phyloP scores from a whole-genome alignment of 2,113 vertebrate species.

The Alosa alosa region DNA sequence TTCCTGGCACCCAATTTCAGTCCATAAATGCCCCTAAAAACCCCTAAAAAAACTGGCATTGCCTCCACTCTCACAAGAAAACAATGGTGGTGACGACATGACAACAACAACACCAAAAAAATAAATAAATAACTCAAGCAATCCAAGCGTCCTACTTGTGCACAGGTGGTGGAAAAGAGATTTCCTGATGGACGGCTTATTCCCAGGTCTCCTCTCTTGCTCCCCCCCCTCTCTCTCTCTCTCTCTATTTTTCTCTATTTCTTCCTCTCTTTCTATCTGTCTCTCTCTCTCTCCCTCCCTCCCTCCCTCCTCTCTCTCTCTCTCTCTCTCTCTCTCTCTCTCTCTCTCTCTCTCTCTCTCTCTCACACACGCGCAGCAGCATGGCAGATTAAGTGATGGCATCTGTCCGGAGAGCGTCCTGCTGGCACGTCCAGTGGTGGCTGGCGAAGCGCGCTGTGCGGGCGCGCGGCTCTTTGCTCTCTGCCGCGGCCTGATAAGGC shows the following conservation, averaged over 20 bases:
- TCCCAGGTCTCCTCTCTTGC: not conserved
- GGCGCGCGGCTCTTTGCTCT: not conserved
- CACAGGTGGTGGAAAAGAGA: not conserved
- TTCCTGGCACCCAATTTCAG: not conserved
- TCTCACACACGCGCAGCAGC: not conserved
- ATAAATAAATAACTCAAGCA: not conserved
- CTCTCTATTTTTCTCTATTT: not conserved
- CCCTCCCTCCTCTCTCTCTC: not conserved
- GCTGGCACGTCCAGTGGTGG: not conserved
- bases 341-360: not conserved
- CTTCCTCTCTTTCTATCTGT: not conserved
- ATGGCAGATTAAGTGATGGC: constrained; percentile 34
- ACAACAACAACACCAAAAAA: not conserved
- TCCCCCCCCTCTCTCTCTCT: not conserved
- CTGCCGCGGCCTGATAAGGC: constrained; percentile 34
- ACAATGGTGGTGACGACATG: not conserved
- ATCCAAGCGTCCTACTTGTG: not conserved
- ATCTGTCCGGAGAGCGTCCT: constrained; percentile 32
- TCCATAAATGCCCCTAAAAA: not conserved
- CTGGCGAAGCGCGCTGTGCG: not conserved
- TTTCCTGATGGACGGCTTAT: not conserved
- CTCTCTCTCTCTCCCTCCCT: not conserved
- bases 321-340: not conserved
- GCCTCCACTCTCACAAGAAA: not conserved
- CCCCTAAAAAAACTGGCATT: not conserved